A percentile compares a stretch with the other conserved stretches of the same genome.
These are phyloP conservation scores for Larimichthys polyactis DNA, from an alignment of 2,113 vertebrate species.

Conservation along the genomic window DNA sequence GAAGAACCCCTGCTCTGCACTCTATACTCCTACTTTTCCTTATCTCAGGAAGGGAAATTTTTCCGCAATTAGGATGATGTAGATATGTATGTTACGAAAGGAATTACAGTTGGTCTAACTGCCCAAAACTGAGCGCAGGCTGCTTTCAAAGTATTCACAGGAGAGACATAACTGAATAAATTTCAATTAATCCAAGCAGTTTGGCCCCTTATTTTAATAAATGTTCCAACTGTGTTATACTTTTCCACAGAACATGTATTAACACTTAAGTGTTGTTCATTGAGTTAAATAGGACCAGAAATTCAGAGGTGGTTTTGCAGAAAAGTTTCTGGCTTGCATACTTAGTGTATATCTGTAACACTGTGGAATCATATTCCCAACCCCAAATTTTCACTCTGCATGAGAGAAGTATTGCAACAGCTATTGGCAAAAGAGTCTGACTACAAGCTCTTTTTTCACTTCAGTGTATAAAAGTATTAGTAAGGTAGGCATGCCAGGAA, in stretches of 20 bases:
- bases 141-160: conserved; percentile 33
- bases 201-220: conserved; percentile 23
- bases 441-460: conserved; percentile 68
- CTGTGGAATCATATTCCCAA: conserved; percentile 56
- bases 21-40: conserved; percentile 29
- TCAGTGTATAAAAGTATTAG: conserved; percentile 75
- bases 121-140: not conserved
- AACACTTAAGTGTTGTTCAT: conserved; percentile 37
- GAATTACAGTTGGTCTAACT: conserved; percentile 3
- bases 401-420: conserved; percentile 74
- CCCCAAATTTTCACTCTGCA: conserved; percentile 62
- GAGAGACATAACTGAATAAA: conserved; percentile 31
- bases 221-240: conserved; percentile 19
- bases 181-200: conserved; percentile 30
- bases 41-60: conserved; percentile 25
- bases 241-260: conserved; percentile 41
- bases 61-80: conserved; percentile 28
- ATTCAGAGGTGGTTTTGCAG: conserved; percentile 44
- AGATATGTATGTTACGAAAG: conserved; percentile 28
- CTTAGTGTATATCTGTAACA: conserved; percentile 61
- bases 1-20: conserved; percentile 39
- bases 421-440: conserved; percentile 68
- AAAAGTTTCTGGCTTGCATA: conserved; percentile 50
- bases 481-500: conserved; percentile 70
- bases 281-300: conserved; percentile 31